A percentile compares a stretch with the other conserved stretches of the same genome.
Conservation (phyloP, 1,140 invertebrate species). For the Trachymyrmex septentrionalis region DNA sequence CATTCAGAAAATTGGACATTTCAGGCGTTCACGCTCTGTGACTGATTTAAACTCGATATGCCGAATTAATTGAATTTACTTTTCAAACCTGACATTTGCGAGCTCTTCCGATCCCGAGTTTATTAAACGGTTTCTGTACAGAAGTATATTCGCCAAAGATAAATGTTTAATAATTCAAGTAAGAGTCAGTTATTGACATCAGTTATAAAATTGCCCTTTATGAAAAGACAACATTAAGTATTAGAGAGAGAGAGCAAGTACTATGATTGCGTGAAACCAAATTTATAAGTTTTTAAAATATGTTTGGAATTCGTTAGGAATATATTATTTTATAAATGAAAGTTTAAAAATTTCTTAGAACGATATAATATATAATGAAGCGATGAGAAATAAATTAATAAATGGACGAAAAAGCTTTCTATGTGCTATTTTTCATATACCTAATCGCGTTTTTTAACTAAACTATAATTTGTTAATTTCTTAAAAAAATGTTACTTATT, state of each 20-base stretch:
- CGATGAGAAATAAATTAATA: background rate
- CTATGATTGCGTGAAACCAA: background rate
- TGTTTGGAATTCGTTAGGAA: background rate
- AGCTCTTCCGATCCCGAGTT: slow-evolving; percentile 73
- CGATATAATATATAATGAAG: background rate
- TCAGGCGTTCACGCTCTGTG: slow-evolving; percentile 72
- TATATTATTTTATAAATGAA: background rate
- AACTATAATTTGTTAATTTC: background rate
- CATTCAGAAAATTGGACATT: slow-evolving; percentile 86
- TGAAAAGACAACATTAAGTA: background rate
- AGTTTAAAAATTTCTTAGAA: background rate
- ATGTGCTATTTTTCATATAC: background rate
- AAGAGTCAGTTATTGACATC: background rate
- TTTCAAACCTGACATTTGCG: slow-evolving; percentile 67
- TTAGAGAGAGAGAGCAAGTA: no score
- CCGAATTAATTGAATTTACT: slow-evolving; percentile 82
- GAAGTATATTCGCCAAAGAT: slow-evolving; percentile 10
- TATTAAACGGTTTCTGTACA: slow-evolving; percentile 78
- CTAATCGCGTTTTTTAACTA: background rate
- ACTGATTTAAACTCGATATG: slow-evolving; percentile 77
- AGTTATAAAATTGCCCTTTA: background rate
- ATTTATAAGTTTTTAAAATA: background rate
- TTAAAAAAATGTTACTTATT: background rate
- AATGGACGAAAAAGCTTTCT: background rate
- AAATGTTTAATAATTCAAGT: slow-evolving; percentile 36